phyloP scores from a whole-genome alignment of 2,888 invertebrate genomes.

The Eutolmus rufibarbis region DNA sequence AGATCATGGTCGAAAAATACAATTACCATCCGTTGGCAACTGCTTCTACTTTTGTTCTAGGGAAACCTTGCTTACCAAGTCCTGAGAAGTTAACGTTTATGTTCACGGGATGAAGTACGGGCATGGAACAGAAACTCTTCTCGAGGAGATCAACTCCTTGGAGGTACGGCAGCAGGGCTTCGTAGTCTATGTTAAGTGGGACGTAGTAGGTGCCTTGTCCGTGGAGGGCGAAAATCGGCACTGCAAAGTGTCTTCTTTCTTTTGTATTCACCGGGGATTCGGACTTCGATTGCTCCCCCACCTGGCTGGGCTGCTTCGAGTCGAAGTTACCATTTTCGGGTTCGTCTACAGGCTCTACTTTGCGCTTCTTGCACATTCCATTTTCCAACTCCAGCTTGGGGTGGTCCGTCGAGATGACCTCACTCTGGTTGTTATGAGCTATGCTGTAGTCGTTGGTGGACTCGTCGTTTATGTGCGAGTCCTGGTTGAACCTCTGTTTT shows the following conservation, averaged over 20 bases:
- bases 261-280: constrained; percentile 45
- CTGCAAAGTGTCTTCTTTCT: constrained; percentile 62
- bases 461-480: constrained; percentile 61
- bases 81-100: constrained; percentile 82
- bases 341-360: constrained; percentile 10
- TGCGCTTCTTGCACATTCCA: constrained; percentile 29
- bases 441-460: constrained; percentile 61
- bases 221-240: constrained; percentile 90
- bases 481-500: constrained; percentile 81
- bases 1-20: constrained; percentile 11
- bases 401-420: neutral
- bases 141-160: constrained; percentile 69
- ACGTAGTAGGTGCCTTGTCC: constrained; percentile 89
- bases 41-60: constrained; percentile 59
- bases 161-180: constrained; percentile 74
- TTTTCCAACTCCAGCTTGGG: neutral
- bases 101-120: constrained; percentile 82
- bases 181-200: constrained; percentile 81
- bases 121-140: constrained; percentile 64
- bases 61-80: constrained; percentile 44
- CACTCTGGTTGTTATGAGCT: constrained; percentile 51
- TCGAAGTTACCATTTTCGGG: neutral
- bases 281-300: constrained; percentile 42
- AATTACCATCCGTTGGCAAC: constrained; percentile 61
- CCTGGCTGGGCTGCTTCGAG: neutral